These are phyloP conservation scores for Apostichopus parvimensis DNA, from an alignment of 35 echinoderm and acorn worm species.

Conservation along the genomic window DNA sequence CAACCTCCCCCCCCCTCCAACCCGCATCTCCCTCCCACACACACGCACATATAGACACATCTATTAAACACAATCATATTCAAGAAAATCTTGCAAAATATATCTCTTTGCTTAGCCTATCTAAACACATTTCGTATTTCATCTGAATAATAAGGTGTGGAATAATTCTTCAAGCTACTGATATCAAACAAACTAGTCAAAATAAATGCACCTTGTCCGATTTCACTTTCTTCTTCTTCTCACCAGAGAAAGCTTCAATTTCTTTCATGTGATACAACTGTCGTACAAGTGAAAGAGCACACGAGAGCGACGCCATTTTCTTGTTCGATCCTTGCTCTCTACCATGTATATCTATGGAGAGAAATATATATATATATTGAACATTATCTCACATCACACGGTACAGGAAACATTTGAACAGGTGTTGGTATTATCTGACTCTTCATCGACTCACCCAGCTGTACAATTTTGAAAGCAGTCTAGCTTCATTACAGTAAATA, in stretches of 20 bases:
- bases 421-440: background rate
- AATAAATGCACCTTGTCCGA: constrained; percentile 65
- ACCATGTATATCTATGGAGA: constrained; percentile 72
- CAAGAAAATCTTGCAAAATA: too few relatives aligned
- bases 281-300: constrained; percentile 86
- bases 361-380: too few relatives aligned
- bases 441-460: too few relatives aligned
- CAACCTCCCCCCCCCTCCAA: too few relatives aligned
- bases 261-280: constrained; percentile 89
- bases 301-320: constrained; percentile 90
- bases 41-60: background rate
- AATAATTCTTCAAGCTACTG: too few relatives aligned
- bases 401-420: background rate
- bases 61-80: background rate
- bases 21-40: too few relatives aligned
- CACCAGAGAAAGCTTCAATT: constrained; percentile 88
- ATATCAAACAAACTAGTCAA: background rate
- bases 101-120: too few relatives aligned
- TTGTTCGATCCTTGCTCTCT: constrained; percentile 97
- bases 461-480: too few relatives aligned
- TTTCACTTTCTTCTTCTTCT: constrained; percentile 73
- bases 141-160: too few relatives aligned
- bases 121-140: too few relatives aligned
- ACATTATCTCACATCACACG: background rate
- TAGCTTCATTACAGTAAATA: too few relatives aligned